Evolutionary conservation across 2,113 vertebrate species (phyloP).

Genomic region (Benitochromis conjunctus): DNA sequence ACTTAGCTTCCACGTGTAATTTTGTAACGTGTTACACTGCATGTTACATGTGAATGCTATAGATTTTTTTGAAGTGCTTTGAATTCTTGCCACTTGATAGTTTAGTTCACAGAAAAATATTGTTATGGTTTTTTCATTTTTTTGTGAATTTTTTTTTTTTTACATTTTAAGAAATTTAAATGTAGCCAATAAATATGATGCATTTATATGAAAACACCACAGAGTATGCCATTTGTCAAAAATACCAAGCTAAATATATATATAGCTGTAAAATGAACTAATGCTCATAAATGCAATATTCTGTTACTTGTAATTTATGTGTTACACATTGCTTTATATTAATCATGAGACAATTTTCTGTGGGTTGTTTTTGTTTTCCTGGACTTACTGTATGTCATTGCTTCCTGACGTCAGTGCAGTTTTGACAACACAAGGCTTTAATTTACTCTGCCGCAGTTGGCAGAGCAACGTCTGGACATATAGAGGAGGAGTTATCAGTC

Average conservation of each 20-base stretch:
- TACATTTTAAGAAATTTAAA: not conserved
- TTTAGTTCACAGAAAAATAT: not conserved
- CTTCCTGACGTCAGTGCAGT: not conserved
- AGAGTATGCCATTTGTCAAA: not conserved
- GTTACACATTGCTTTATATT: not conserved
- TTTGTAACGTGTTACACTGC: not conserved
- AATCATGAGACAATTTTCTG: not conserved
- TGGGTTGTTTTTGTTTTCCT: not conserved
- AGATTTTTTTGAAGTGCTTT: not conserved
- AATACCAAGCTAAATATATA: not conserved
- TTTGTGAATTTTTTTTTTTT: not conserved
- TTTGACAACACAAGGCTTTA: constrained; percentile 25
- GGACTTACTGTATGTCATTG: not conserved
- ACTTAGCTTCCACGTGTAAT: not conserved
- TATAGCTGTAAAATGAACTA: not conserved
- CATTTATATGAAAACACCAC: not conserved
- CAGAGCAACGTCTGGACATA: not conserved
- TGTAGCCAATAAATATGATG: not conserved
- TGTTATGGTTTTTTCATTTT: not conserved
- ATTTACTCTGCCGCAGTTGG: constrained; percentile 31
- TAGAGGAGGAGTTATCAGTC: constrained; percentile 19
- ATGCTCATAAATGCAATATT: not conserved
- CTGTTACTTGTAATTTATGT: not conserved
- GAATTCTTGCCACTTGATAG: not conserved
- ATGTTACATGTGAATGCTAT: not conserved